phyloP scores from a whole-genome alignment of 2,888 invertebrate species.

The Nomada goodeniana region DNA sequence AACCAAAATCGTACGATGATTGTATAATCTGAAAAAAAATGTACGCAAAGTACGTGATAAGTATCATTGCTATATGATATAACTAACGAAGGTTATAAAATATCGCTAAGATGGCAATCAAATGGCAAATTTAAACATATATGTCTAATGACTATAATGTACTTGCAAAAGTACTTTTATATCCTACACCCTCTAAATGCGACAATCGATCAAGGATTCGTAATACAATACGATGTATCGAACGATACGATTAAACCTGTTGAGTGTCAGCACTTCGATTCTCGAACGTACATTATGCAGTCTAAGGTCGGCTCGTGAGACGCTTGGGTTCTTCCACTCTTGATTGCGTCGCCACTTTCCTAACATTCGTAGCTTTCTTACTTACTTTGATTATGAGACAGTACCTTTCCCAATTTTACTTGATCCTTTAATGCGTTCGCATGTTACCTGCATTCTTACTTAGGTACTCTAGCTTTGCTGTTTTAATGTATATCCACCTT shows the following conservation, averaged over 20 bases:
- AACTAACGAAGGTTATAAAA: neutral
- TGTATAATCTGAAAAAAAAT: neutral
- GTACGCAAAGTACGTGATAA: neutral
- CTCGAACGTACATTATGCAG: neutral
- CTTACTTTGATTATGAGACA: too few relatives aligned
- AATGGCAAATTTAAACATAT: neutral
- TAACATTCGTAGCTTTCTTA: too few relatives aligned
- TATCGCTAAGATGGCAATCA: neutral
- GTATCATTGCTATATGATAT: neutral
- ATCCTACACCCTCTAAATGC: constrained; percentile 10
- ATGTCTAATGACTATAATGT: neutral
- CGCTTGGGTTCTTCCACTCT: too few relatives aligned
- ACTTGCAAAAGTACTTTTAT: constrained; percentile 2
- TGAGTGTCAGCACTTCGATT: neutral
- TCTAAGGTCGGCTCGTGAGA: too few relatives aligned
- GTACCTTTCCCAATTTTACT: too few relatives aligned
- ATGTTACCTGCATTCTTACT: too few relatives aligned
- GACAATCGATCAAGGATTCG: constrained; percentile 34
- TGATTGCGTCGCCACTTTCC: too few relatives aligned
- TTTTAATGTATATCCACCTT: too few relatives aligned
- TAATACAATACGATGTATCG: constrained; percentile 38
- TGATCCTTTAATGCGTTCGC: too few relatives aligned
- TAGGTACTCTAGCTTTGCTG: too few relatives aligned
- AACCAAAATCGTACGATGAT: neutral
- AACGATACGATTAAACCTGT: constrained; percentile 46